A percentile compares a stretch with the other conserved stretches of the same genome.
Conservation (phyloP, 1,140 invertebrate species). For the Antheraea pernyi region DNA sequence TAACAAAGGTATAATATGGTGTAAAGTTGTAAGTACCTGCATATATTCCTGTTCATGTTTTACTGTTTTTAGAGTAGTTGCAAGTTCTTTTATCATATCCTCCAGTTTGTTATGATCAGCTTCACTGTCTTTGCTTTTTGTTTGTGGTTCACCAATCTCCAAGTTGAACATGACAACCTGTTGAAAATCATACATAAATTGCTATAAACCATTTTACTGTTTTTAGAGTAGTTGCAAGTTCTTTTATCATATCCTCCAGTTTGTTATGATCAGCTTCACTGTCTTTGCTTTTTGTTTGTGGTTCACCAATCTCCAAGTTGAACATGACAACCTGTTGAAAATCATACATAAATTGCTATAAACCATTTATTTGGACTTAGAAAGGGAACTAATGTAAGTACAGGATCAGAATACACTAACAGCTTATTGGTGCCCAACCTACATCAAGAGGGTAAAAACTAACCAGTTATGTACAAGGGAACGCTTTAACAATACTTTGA, state of each 20-base stretch:
- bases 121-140: slow-evolving; percentile 80
- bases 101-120: slow-evolving; percentile 93
- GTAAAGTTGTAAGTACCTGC: slow-evolving; percentile 84
- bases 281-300: slow-evolving; percentile 81
- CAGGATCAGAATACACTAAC: no score
- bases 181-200: not conserved
- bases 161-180: slow-evolving; percentile 96
- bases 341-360: not conserved
- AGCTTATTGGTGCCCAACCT: no score
- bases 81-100: slow-evolving; percentile 98
- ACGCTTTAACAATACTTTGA: no score
- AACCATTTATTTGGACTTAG: no score
- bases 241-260: slow-evolving; percentile 97
- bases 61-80: slow-evolving; percentile 92
- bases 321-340: slow-evolving; percentile 91
- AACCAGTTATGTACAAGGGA: no score
- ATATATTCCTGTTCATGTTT: slow-evolving; percentile 99
- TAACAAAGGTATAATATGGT: no score
- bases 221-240: slow-evolving; percentile 92
- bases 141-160: slow-evolving; percentile 92
- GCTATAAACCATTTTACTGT: slow-evolving; percentile 90
- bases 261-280: slow-evolving; percentile 89
- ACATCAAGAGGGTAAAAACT: no score
- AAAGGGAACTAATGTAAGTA: no score
- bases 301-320: slow-evolving; percentile 95